These are phyloP conservation scores for Epiblema foenella DNA, from an alignment of 2,888 invertebrate genomes.

Conservation along the genomic window DNA sequence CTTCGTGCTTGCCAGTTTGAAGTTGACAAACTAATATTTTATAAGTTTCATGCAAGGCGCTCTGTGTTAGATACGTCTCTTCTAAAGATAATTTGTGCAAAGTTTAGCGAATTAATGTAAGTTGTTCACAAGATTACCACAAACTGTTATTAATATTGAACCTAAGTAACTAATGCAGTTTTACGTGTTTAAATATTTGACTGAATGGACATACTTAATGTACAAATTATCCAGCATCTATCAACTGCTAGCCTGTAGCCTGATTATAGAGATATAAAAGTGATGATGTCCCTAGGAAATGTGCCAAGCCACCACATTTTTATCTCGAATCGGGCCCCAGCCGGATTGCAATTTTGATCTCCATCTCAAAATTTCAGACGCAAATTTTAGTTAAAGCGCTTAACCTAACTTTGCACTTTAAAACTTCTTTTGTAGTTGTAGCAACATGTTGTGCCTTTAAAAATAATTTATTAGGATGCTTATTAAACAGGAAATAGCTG, in stretches of 20 bases:
- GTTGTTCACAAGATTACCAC: too few species aligned
- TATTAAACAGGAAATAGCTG: background rate
- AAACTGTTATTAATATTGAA: too few species aligned
- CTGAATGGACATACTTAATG: too few species aligned
- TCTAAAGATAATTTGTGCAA: background rate
- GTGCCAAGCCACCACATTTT: background rate
- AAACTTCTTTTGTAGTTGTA: slow-evolving; percentile 7
- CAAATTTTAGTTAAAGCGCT: background rate
- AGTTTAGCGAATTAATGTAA: background rate
- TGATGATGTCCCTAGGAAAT: too few species aligned
- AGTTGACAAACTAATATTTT: slow-evolving; percentile 13
- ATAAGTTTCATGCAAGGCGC: slow-evolving; percentile 5
- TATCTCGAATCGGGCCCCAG: background rate
- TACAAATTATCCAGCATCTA: too few species aligned
- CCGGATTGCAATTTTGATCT: background rate
- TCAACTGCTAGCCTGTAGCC: too few species aligned
- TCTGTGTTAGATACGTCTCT: background rate
- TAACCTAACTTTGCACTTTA: slow-evolving; percentile 1
- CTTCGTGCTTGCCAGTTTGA: slow-evolving; percentile 20
- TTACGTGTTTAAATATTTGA: too few species aligned
- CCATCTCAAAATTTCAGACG: background rate
- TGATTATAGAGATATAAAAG: too few species aligned
- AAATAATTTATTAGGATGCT: background rate
- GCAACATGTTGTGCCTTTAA: slow-evolving; percentile 1
- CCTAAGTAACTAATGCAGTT: too few species aligned